phyloP scores from a whole-genome alignment of 2,797 vertebrate genomes.

The Toxotes lorentzi region DNA sequence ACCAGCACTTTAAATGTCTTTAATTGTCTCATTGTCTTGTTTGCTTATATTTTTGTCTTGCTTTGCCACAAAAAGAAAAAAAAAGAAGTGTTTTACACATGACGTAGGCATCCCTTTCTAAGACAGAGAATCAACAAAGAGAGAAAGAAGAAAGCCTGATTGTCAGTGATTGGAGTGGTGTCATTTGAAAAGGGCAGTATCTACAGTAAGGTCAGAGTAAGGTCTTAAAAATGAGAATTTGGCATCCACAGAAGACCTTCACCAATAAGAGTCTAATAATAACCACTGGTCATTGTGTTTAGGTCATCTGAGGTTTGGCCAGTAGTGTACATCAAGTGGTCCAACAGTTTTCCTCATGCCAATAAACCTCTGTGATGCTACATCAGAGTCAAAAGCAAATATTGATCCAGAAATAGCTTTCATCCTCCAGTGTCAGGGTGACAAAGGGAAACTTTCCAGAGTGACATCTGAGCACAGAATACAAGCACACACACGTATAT shows the following conservation, averaged over 20 bases:
- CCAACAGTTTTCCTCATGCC: conserved; percentile 37
- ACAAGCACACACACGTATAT: conserved; percentile 16
- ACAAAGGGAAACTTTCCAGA: conserved; percentile 54
- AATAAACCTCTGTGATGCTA: conserved; percentile 49
- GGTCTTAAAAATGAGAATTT: not conserved
- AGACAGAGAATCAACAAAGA: conserved; percentile 21
- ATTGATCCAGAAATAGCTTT: conserved; percentile 64
- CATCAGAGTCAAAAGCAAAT: conserved; percentile 47
- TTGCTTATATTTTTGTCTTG: not conserved
- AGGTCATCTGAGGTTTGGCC: conserved; percentile 44
- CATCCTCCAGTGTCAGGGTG: conserved; percentile 52
- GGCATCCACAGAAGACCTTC: not conserved
- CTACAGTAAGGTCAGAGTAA: conserved; percentile 21
- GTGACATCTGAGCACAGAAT: conserved; percentile 34
- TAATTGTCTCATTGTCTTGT: not conserved
- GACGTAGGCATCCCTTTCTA: not conserved
- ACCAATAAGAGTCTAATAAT: not conserved
- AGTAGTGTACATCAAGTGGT: conserved; percentile 24
- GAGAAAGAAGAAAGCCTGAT: conserved; percentile 20
- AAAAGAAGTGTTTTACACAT: too few relatives aligned
- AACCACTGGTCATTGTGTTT: conserved; percentile 15
- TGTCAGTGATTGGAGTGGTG: conserved; percentile 33
- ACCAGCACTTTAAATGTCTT: too few relatives aligned
- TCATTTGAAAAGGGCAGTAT: conserved; percentile 20
- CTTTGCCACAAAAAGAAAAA: not conserved